Percentiles rank a stretch among this genome's conserved stretches.
Evolutionary conservation across 1,140 invertebrate species (phyloP).

Genomic region (Hyposmocoma kahamanoa): DNA sequence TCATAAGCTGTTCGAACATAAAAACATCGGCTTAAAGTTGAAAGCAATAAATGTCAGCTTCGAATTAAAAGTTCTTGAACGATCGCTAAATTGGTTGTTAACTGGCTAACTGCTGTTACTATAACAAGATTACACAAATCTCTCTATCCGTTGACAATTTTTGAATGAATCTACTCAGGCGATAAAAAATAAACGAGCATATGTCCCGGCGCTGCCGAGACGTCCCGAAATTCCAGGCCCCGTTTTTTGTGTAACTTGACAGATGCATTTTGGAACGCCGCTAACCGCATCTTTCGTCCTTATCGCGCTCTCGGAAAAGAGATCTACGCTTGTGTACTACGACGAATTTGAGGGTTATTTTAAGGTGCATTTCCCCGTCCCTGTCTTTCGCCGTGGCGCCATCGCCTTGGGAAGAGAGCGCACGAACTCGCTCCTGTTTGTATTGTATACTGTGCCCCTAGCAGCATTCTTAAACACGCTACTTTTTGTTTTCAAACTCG

Average conservation of each 20-base stretch:
- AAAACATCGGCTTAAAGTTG: constrained; percentile 10
- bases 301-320: constrained; percentile 54
- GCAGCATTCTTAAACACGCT: constrained; percentile 43
- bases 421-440: constrained; percentile 58
- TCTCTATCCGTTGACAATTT: constrained; percentile 60
- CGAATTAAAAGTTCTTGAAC: constrained; percentile 19
- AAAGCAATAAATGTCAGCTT: constrained; percentile 28
- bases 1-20: constrained; percentile 9
- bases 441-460: constrained; percentile 30
- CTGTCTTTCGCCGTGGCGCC: constrained; percentile 44
- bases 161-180: constrained; percentile 62
- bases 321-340: constrained; percentile 48
- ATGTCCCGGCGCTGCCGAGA: constrained; percentile 44
- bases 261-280: constrained; percentile 68
- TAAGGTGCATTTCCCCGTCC: constrained; percentile 41
- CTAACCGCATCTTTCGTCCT: constrained; percentile 66
- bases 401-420: constrained; percentile 36
- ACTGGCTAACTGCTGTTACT: constrained; percentile 43
- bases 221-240: constrained; percentile 67
- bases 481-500: constrained; percentile 43
- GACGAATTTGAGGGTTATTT: constrained; percentile 63
- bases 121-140: constrained; percentile 71
- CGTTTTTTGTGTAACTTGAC: constrained; percentile 67
- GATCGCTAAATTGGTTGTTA: constrained; percentile 47
- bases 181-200: constrained; percentile 63